A percentile compares a stretch with the other conserved stretches of the same genome.
Evolutionary conservation across 1,140 invertebrate species (phyloP).

Genomic region (Dinoponera quadriceps): DNA sequence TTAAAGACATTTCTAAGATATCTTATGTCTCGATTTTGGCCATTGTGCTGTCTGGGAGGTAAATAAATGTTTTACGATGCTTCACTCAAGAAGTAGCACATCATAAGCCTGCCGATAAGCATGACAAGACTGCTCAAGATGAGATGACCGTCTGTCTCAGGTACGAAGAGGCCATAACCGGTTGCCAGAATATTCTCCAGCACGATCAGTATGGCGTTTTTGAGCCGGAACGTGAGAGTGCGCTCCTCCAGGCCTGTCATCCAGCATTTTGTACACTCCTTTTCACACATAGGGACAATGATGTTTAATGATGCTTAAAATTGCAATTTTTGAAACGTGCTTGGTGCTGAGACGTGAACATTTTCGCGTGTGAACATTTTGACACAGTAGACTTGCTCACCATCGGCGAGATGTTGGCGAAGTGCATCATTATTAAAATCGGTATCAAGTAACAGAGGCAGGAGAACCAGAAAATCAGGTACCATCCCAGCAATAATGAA

Average conservation of each 20-base stretch:
- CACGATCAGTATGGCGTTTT: constrained; percentile 78
- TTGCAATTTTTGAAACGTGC: constrained; percentile 22
- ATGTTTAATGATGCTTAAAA: constrained; percentile 6
- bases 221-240: constrained; percentile 69
- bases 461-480: constrained; percentile 80
- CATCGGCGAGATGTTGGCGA: constrained; percentile 38
- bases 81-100: constrained; percentile 80
- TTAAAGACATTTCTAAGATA: no score
- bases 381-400: constrained; percentile 42
- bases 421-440: constrained; percentile 71
- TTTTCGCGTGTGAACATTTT: neutral
- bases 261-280: constrained; percentile 80
- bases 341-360: neutral
- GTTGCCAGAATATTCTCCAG: constrained; percentile 79
- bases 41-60: no score
- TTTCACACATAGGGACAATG: neutral
- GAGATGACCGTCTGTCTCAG: constrained; percentile 68
- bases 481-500: constrained; percentile 76
- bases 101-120: constrained; percentile 79
- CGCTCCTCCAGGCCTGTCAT: constrained; percentile 57
- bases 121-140: constrained; percentile 77
- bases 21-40: no score
- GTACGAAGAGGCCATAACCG: constrained; percentile 76
- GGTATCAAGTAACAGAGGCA: constrained; percentile 80
- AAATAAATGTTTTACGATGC: constrained; percentile 19